Evolutionary conservation across 2,888 invertebrate genomes (phyloP).

Genomic region (Neoascia interrupta): DNA sequence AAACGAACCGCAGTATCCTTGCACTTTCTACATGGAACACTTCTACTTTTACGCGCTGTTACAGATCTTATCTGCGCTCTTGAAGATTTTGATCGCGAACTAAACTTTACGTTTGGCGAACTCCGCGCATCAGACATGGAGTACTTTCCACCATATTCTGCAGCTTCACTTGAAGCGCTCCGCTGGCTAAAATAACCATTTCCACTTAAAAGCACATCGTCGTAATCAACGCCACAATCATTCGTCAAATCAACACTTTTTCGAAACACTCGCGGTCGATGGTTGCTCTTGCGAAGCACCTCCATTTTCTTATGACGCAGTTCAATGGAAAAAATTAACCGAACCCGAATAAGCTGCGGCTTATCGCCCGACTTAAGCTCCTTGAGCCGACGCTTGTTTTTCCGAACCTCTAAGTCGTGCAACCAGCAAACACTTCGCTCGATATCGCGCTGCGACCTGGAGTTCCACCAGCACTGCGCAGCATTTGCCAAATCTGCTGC

Average conservation of each 20-base stretch:
- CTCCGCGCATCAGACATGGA: neutral
- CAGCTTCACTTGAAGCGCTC: slow-evolving; percentile 40
- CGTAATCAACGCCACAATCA: slow-evolving; percentile 32
- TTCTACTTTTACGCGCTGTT: slow-evolving; percentile 51
- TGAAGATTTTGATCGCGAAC: slow-evolving; percentile 13
- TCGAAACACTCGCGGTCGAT: slow-evolving; percentile 76
- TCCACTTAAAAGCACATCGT: slow-evolving; percentile 38
- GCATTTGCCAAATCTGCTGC: slow-evolving; percentile 74
- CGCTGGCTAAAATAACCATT: slow-evolving; percentile 74
- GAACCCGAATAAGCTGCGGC: slow-evolving; percentile 82
- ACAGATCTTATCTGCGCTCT: slow-evolving; percentile 6
- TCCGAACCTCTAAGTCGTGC: slow-evolving; percentile 76
- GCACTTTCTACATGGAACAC: slow-evolving; percentile 78
- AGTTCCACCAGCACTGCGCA: slow-evolving; percentile 73
- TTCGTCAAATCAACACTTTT: slow-evolving; percentile 63
- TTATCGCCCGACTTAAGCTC: slow-evolving; percentile 72
- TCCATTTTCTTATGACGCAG: slow-evolving; percentile 81
- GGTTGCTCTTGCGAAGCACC: slow-evolving; percentile 74
- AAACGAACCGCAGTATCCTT: slow-evolving; percentile 76
- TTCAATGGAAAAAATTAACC: slow-evolving; percentile 85
- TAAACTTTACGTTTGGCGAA: neutral
- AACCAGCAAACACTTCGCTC: slow-evolving; percentile 68
- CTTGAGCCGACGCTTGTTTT: slow-evolving; percentile 78
- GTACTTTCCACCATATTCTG: slow-evolving; percentile 11
- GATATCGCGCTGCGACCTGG: slow-evolving; percentile 32